Percentiles rank a stretch among this genome's conserved stretches.
Conservation (phyloP, 2,888 invertebrate species). For the Dendrolimus houi region DNA sequence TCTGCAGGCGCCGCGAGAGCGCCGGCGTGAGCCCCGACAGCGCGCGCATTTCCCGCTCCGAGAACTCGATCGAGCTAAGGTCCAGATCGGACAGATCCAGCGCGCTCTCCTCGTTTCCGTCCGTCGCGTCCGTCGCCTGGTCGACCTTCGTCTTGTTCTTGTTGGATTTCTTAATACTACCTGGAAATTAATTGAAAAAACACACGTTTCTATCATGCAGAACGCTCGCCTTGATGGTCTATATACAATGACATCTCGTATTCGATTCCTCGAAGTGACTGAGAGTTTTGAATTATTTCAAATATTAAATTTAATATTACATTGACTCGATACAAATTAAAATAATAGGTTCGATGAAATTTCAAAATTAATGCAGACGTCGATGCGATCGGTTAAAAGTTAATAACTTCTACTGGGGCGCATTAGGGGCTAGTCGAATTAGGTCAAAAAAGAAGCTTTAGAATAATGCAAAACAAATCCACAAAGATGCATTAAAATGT, state of each 20-base stretch:
- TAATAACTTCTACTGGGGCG: slow-evolving; percentile 52
- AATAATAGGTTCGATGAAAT: neutral
- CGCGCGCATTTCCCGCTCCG: slow-evolving; percentile 81
- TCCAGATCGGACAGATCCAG: slow-evolving; percentile 80
- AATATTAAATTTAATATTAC: neutral
- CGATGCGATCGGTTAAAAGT: slow-evolving; percentile 56
- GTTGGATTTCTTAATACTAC: slow-evolving; percentile 62
- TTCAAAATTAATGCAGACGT: slow-evolving; percentile 9
- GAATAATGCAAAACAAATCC: slow-evolving; percentile 55
- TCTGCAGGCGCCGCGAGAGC: slow-evolving; percentile 82
- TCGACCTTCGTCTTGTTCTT: slow-evolving; percentile 40
- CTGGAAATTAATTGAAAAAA: slow-evolving; percentile 70
- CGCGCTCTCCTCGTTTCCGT: slow-evolving; percentile 34
- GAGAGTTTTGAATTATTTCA: neutral
- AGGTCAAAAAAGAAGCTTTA: slow-evolving; percentile 60
- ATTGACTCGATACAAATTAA: no score
- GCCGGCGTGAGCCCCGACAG: slow-evolving; percentile 83
- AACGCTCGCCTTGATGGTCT: slow-evolving; percentile 64
- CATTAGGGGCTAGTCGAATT: slow-evolving; percentile 42
- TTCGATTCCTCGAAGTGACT: slow-evolving; percentile 1
- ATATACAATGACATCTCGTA: slow-evolving; percentile 52
- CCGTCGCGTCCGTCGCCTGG: slow-evolving; percentile 23
- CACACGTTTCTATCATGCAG: slow-evolving; percentile 76
- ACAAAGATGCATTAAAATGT: slow-evolving; percentile 73
- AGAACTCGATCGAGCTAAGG: slow-evolving; percentile 80